Percentiles rank a stretch among this genome's conserved stretches.
These are phyloP conservation scores for Zootoca vivipara DNA, from an alignment of 2,113 vertebrate species.

Conservation along the genomic window DNA sequence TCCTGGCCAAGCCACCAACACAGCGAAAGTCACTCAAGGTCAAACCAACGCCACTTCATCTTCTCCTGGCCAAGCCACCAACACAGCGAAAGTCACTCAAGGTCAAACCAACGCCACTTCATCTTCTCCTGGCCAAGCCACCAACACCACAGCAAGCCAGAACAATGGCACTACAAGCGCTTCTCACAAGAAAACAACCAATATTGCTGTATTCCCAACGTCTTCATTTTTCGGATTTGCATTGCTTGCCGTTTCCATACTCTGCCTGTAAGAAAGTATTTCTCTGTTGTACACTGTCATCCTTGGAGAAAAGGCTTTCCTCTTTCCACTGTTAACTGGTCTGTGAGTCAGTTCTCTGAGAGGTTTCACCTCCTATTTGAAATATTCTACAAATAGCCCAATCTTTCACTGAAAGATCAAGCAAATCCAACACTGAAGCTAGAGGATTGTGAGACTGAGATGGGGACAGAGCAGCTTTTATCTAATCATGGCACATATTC, in stretches of 20 bases:
- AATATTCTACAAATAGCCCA: not conserved
- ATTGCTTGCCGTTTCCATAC: not conserved
- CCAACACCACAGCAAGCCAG: not conserved
- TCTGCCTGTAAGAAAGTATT: not conserved
- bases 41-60: no score
- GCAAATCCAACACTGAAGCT: not conserved
- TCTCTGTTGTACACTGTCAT: not conserved
- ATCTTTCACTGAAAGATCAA: not conserved
- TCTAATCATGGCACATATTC: not conserved
- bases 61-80: no score
- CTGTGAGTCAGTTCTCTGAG: not conserved
- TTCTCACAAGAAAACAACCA: not conserved
- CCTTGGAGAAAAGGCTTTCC: not conserved
- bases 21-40: no score
- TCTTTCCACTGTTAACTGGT: not conserved
- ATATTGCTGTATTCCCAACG: not conserved
- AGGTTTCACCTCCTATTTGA: not conserved
- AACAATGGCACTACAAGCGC: no score
- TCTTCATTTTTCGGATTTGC: not conserved
- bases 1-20: rapidly evolving
- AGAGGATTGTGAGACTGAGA: not conserved
- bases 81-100: no score
- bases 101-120: not conserved
- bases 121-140: no score
- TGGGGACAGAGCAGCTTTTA: no score